Evolutionary conservation across 2,888 invertebrate genomes (phyloP), one percentile per base, ranked within the genome.

Genomic region (Tholera decimalis): DNA sequence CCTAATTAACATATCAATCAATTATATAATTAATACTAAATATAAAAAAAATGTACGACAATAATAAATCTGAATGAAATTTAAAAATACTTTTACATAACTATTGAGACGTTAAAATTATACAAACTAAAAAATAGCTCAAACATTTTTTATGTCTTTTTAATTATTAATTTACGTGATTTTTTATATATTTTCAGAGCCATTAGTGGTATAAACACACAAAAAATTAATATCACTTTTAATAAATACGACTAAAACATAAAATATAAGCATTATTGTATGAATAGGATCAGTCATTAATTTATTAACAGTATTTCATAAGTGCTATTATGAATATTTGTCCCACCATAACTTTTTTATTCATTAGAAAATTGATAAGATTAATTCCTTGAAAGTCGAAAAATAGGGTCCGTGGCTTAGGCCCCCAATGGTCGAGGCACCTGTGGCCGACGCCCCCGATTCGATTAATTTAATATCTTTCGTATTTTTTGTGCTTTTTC

Each of bases 201-300:
- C 33, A 28, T 0, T 56, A 26, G 22, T 26, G 30, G 72, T 68
- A 72, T 68, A 68, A 72, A 71, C n/a, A 24, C 8, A n/a, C n/a
- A 7, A 35, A 15, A 35, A 13, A 13, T 13, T 13, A 33, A 35
- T 13, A n/a, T n/a, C n/a, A n/a, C n/a, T n/a, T n/a, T n/a, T 35
- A 35, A 15, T 35, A 33, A 18, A 30, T 49, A 37, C 24, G 13
- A 66, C 33, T 39, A 22, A 18, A 51, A 58, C 11, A 41, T 41
- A 41, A 41, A 18, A 41, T 9, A 4, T 15, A 41, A 11, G 9
- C 11, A 41, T 37, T 9, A 30, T 30, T 30, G 9, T 9, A 22
- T 22, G 9, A 18, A 20, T 63, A 54, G 76, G 49, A 51, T 55
- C 82, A 81, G 80, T 81, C 80, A 81, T 73, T 80, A 81, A 68